Base-by-base conservation (phyloP, 1,140 invertebrate genomes). In the Cherax destructor region DNA sequence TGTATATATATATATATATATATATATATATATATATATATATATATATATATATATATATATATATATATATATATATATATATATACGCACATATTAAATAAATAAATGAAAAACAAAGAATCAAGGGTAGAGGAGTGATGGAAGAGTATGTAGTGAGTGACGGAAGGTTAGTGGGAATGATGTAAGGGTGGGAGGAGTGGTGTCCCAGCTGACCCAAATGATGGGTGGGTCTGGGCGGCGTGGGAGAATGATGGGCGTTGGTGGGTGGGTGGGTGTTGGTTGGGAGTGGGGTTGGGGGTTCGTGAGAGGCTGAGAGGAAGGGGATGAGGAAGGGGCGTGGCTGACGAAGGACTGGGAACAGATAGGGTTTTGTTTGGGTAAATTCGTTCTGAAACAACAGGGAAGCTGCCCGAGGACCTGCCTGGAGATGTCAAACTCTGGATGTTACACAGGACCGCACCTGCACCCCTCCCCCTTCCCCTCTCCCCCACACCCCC, bases 341-440 rank as follows among this genome's bases (percentile, higher is more conserved):
- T 4, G 84, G 13, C 50, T 65, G 72, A 85, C 41, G 84, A 85
- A 85, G 84, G 84, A 86, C 47, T 77, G 84, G 84, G 72, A 86
- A 86, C 84, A 86, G 84, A 86, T 86, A 86, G 72, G 72, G 84
- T 86, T 86, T 86, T 86, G 84, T 86, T 86, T 86, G 84, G 84
- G 84, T 86, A 86, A 86, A 86, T 86, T 86, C 72, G 72, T 59
- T 86, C 84, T 86, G 84, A 86, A 86, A 86, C 84, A 86, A 86
- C 84, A 86, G 21, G 72, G 72, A 59, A 56, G 47, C 84, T 30
- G 84, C 41, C 47, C 47, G 50, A 72, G 13, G 84, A 86, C 72
- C 84, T 56, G 84, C 77, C 77, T 72, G 84, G 52, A 86, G 41
- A 65, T 72, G 84, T 86, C 72, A 77, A 86, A 77, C 13, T 50